A percentile compares a stretch with the other conserved stretches of the same genome.
phyloP scores from a whole-genome alignment of 2,888 invertebrate genomes.

The Physocephala rufipes region DNA sequence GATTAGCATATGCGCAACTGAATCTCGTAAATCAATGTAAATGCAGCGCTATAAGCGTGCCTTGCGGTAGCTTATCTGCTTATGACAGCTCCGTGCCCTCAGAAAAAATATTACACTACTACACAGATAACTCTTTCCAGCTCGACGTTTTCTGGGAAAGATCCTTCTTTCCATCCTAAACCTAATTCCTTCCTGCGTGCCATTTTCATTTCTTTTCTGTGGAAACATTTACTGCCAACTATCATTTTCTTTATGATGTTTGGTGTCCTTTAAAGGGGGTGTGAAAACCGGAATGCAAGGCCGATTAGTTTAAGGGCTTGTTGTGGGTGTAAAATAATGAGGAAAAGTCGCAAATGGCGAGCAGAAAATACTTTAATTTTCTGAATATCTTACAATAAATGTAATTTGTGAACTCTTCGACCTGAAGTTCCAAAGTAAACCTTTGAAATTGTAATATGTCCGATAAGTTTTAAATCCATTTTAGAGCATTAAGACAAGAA shows the following conservation, averaged over 20 bases:
- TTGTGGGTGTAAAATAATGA: too few species aligned
- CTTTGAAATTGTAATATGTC: too few species aligned
- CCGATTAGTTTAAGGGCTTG: background rate
- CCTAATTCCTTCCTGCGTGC: background rate
- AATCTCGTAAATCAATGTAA: constrained; percentile 50
- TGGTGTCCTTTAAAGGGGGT: background rate
- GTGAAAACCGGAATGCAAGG: background rate
- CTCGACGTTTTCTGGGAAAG: constrained; percentile 1
- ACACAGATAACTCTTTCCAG: constrained; percentile 4
- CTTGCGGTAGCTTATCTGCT: constrained; percentile 64
- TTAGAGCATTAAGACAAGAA: too few species aligned
- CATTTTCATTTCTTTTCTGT: background rate
- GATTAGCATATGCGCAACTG: constrained; percentile 49
- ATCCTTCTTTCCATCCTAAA: background rate
- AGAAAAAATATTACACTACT: constrained; percentile 35
- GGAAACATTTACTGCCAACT: constrained; percentile 44
- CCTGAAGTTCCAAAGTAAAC: too few species aligned
- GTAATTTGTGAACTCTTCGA: too few species aligned
- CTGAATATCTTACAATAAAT: too few species aligned
- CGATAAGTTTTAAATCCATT: too few species aligned
- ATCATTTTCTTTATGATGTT: constrained; percentile 40
- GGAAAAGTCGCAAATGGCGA: too few species aligned
- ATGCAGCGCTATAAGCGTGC: constrained; percentile 54
- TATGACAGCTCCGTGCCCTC: constrained; percentile 63
- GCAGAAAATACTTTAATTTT: too few species aligned